Conservation (phyloP, 2,797 vertebrate species). For the Schizothorax lantsangensis region DNA sequence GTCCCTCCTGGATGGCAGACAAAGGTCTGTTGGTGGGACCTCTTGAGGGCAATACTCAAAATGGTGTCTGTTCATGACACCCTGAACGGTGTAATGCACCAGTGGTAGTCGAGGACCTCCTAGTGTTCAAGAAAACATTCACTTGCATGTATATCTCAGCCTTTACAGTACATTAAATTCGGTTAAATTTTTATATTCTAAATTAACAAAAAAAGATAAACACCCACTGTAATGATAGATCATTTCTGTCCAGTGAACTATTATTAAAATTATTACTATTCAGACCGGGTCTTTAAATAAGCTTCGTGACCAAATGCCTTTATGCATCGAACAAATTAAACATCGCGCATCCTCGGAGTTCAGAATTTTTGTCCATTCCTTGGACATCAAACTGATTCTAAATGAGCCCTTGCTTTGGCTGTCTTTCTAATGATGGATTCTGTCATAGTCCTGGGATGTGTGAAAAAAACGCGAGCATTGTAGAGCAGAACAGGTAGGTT, state of each 20-base stretch:
- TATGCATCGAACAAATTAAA: background rate
- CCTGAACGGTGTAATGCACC: conserved; percentile 40
- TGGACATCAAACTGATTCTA: background rate
- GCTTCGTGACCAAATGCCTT: conserved; percentile 28
- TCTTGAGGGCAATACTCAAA: conserved; percentile 76
- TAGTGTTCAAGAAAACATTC: conserved; percentile 37
- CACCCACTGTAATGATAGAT: background rate
- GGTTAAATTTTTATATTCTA: background rate
- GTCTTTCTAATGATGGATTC: conserved; percentile 37
- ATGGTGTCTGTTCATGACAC: conserved; percentile 77
- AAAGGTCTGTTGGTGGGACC: conserved; percentile 62
- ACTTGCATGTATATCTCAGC: background rate
- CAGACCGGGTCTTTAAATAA: background rate
- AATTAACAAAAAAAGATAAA: background rate
- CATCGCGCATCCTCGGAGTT: background rate
- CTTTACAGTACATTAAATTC: background rate
- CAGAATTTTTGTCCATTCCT: background rate
- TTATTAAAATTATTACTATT: conserved; percentile 26
- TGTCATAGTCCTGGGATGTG: conserved; percentile 59
- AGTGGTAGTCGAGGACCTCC: conserved; percentile 38
- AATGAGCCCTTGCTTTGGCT: conserved; percentile 20
- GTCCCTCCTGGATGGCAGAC: conserved; percentile 69
- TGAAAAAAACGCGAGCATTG: conserved; percentile 59
- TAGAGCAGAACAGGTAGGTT: conserved; percentile 78
- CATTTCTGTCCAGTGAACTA: background rate